Evolutionary conservation across 2,113 vertebrate genomes (phyloP).

Genomic region (Platysternon megacephalum): DNA sequence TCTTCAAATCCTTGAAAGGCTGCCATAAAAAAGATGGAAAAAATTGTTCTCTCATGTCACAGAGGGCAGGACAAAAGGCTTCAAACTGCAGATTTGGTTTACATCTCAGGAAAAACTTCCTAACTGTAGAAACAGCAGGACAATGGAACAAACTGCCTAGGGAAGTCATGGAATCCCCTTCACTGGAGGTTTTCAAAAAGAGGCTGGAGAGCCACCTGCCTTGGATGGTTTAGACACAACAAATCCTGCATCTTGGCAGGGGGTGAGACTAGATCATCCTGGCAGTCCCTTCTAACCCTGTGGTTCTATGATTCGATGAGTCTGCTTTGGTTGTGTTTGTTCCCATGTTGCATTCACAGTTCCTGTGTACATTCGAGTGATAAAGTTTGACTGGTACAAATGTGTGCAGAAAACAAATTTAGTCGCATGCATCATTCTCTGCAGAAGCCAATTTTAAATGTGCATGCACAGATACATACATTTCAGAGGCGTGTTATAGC

Average conservation of each 20-base stretch:
- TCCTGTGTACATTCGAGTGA: rapidly evolving
- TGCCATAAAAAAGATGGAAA: background rate
- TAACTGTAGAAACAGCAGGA: background rate
- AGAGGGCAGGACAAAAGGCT: background rate
- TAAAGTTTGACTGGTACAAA: background rate
- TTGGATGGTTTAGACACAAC: too few species aligned
- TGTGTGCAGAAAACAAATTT: background rate
- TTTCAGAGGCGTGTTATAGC: background rate
- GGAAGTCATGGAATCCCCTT: background rate
- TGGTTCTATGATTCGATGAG: rapidly evolving
- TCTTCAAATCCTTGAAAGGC: background rate
- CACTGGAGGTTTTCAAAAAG: background rate
- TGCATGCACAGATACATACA: background rate
- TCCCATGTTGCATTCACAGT: rapidly evolving
- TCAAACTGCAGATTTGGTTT: background rate
- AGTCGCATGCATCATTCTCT: background rate
- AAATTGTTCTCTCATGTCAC: background rate
- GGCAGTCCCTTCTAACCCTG: too few species aligned
- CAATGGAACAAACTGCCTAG: background rate
- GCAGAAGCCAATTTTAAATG: background rate
- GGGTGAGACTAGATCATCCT: too few species aligned
- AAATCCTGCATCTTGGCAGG: too few species aligned
- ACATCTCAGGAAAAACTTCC: background rate
- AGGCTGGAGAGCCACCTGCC: too few species aligned
- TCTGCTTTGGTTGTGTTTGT: rapidly evolving